Base-by-base conservation (phyloP, 2,797 vertebrate species). In the Dendrocincla tyrannina region DNA sequence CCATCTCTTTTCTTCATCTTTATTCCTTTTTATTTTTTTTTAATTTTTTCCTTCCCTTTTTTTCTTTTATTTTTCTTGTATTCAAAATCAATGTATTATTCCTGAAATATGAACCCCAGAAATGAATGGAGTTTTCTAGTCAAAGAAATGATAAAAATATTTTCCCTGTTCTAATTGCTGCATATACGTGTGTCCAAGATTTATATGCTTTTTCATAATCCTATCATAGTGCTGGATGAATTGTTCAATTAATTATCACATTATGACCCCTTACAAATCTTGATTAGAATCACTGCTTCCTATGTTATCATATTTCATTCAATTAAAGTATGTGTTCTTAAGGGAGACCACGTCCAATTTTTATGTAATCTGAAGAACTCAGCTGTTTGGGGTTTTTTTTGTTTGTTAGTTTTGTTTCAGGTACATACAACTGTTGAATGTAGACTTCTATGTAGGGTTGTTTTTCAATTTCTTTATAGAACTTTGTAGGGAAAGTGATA, bases 41-140 rank as follows among this genome's bases (percentile, higher is more conserved):
- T 32, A 10, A 16, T 20, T 24, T 3, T 33, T 5, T 2, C 5
- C 2, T 7, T 28, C 5, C 10, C 28, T 41, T 16, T 25, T 7
- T 22, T 11, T 8, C 3, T 15, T 30, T 39, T 50, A 33, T 68
- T 55, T 5, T 9, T 11, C 5, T 59, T 63, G 8, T n/a, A 8
- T 63, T 72, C 7, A 53, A 72, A 91, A 64, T 59, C 13, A 14
- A 16, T 28, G 5, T 53, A 27, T 47, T n/a, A 35, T 50, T 64
- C 76, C 50, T 78, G 5, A 69, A 74, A 85, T 27, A 53, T 5
- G 12, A 62, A 56, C 9, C 28, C 18, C 18, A 63, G 28, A 79
- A 89, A 47, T 5, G 0, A 25, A 50, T 59, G 17, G 6, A 75
- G 22, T 17, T 89, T 83, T 91, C 28, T 25, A 78, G 37, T 68